A percentile compares a stretch with the other conserved stretches of the same genome.
These are phyloP conservation scores for Sminthurides bifidus DNA, from an alignment of 1,140 invertebrate species.

Conservation along the genomic window DNA sequence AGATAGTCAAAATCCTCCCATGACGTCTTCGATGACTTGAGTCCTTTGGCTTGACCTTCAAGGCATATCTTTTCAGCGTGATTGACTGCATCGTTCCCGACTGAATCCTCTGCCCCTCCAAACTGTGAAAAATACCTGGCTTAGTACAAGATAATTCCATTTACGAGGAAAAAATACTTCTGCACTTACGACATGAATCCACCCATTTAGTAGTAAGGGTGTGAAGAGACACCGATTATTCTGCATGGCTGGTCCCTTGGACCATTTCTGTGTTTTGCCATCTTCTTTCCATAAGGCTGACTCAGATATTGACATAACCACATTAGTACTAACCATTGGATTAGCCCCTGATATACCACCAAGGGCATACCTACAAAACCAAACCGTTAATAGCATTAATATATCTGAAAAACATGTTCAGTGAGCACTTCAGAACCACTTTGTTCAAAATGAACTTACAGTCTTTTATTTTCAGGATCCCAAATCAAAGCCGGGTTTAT, in stretches of 20 bases:
- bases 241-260: neutral
- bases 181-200: neutral
- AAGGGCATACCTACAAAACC: no score
- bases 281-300: neutral
- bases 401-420: no score
- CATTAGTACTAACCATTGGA: neutral
- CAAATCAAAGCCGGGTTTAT: neutral
- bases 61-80: neutral
- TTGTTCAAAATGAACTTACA: no score
- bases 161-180: neutral
- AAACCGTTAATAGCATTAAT: no score
- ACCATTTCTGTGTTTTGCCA: neutral
- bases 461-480: neutral
- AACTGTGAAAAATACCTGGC: neutral
- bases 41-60: neutral
- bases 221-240: neutral
- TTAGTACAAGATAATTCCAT: neutral
- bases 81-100: conserved; percentile 1
- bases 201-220: neutral
- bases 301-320: neutral
- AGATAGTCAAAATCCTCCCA: neutral
- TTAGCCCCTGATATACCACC: neutral
- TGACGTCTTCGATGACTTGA: no score
- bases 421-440: no score
- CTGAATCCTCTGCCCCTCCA: neutral